Evolutionary conservation across 2,888 invertebrate species (phyloP), one percentile per base, ranked within the genome.

Genomic region (Archaeoteleia sp.): DNA sequence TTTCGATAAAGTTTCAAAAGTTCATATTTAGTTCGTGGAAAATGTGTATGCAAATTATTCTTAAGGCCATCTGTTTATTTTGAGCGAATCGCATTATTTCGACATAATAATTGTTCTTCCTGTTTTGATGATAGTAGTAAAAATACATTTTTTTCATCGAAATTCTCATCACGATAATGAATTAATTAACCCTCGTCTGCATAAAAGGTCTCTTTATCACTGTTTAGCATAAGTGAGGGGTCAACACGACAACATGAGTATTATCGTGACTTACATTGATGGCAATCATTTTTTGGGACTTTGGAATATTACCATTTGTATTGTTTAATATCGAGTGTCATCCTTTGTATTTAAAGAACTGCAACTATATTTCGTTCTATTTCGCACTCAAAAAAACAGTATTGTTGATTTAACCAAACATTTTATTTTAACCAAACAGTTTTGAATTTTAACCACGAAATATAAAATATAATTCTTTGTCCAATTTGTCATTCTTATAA

Each of bases 161-260:
- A 55, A 66, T 60, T 54, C 54, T 51, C 60, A 54, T 66, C 66
- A 39, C 49, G 66, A 66, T 66, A 60, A 66, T 54, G 66, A 66
- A 66, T 66, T 66, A 66, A 66, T 66, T 60, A 66, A 66, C 66
- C 66, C 66, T 54, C 58, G 54, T 66, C 54, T 54, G 23, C 66
- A 66, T 66, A n/a, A n/a, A 60, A 60, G 54, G 54, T 34, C 54
- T 48, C 49, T 66, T 54, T 66, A 58, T 66, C 48, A 42, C 57
- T 66, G 60, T 25, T 60, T 66, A 54, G 57, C 55, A 60, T 60
- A 54, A 65, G 65, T 39, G 48, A 67, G 66, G 66, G 66, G 54
- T 67, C 66, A 55, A 60, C 30, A 17, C 23, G 46, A 54, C 48
- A 55, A 60, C 66, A 67, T 12, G 49, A 49, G 49, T 54, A 55